Conservation (phyloP, 2,113 vertebrate species). For the Meleagris gallopavo region DNA sequence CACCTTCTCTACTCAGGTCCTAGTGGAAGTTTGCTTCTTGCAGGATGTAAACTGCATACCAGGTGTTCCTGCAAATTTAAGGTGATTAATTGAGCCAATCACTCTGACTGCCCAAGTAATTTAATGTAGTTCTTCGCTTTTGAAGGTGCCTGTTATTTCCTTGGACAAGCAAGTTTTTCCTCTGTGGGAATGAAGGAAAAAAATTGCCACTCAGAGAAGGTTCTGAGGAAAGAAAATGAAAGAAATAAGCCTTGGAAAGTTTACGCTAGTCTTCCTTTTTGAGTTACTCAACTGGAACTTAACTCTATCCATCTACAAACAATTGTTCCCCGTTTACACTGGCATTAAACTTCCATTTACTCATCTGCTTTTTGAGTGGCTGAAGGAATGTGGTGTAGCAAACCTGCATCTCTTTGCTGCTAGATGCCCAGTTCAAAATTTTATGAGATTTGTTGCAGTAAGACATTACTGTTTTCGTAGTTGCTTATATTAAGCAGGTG, state of each 20-base stretch:
- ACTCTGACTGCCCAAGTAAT: background rate
- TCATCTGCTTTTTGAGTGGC: background rate
- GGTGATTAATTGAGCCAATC: constrained; percentile 14
- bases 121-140: constrained; percentile 20
- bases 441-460: background rate
- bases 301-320: background rate
- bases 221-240: background rate
- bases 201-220: background rate
- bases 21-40: background rate
- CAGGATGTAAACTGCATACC: constrained; percentile 14
- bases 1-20: background rate
- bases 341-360: background rate
- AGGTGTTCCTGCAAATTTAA: constrained; percentile 42
- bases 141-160: background rate
- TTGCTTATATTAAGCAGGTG: background rate
- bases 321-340: background rate
- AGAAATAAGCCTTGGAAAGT: background rate
- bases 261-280: background rate
- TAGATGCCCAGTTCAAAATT: background rate
- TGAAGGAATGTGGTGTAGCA: background rate
- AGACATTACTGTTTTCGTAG: background rate
- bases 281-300: background rate
- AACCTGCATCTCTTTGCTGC: background rate
- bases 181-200: background rate
- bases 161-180: background rate